Evolutionary conservation across 2,797 vertebrate species (phyloP).

Genomic region (Sorex maritimensis): DNA sequence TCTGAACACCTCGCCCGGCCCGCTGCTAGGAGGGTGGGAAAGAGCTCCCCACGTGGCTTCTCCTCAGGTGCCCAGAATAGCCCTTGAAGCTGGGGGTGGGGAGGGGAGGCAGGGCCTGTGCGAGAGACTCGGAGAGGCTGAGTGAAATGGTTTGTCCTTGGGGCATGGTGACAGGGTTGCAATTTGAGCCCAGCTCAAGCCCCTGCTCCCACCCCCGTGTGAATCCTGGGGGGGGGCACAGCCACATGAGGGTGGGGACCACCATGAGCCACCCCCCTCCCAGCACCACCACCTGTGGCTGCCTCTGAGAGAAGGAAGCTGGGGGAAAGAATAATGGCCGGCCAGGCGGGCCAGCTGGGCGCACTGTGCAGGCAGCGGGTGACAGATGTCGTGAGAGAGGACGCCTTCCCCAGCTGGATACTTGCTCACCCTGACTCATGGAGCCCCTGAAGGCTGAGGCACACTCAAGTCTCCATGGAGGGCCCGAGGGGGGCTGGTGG

Average conservation of each 20-base stretch:
- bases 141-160: neutral
- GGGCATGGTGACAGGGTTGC: conserved; percentile 1
- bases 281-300: neutral
- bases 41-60: neutral
- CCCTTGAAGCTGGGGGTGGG: neutral
- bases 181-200: neutral
- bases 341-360: neutral
- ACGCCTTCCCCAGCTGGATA: accelerated
- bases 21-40: neutral
- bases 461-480: neutral
- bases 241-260: neutral
- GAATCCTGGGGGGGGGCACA: neutral
- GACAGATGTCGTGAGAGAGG: neutral
- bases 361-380: neutral
- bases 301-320: conserved; percentile 19
- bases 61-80: neutral
- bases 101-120: neutral
- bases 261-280: neutral
- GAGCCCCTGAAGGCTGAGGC: neutral
- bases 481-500: neutral
- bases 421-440: neutral
- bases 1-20: too few species aligned
- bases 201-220: neutral
- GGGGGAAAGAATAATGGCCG: neutral
- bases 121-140: neutral